Evolutionary conservation across 2,113 vertebrate genomes (phyloP).

Genomic region (Puntigrus tetrazona): DNA sequence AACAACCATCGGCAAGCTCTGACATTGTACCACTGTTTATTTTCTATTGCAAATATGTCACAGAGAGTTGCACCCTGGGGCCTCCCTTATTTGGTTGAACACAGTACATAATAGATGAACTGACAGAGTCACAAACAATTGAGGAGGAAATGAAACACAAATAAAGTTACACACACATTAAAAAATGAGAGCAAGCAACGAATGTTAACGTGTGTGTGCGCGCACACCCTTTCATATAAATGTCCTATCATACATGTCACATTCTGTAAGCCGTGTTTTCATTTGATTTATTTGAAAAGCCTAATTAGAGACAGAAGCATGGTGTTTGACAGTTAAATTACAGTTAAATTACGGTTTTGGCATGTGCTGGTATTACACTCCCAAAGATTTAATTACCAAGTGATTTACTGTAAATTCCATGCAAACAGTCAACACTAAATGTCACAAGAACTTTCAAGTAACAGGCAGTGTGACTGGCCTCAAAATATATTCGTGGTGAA

Average conservation of each 20-base stretch:
- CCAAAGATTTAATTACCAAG: conserved; percentile 14
- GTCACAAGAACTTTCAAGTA: neutral
- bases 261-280: neutral
- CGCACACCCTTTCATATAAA: neutral
- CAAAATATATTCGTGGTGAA: neutral
- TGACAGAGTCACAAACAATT: neutral
- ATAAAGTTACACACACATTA: neutral
- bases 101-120: conserved; percentile 32
- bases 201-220: neutral
- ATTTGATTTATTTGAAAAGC: conserved; percentile 8
- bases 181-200: neutral
- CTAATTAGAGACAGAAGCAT: neutral
- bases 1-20: neutral
- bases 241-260: neutral
- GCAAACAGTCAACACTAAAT: neutral
- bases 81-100: conserved; percentile 20
- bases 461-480: neutral
- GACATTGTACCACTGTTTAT: conserved; percentile 15
- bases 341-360: conserved; percentile 6
- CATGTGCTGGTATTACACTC: neutral
- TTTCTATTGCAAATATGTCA: conserved; percentile 34
- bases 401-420: neutral
- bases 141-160: neutral
- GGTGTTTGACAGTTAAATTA: conserved; percentile 26
- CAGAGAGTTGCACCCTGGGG: neutral